Evolutionary conservation across 2,797 vertebrate genomes (phyloP).

Genomic region (Ataeniobius toweri): DNA sequence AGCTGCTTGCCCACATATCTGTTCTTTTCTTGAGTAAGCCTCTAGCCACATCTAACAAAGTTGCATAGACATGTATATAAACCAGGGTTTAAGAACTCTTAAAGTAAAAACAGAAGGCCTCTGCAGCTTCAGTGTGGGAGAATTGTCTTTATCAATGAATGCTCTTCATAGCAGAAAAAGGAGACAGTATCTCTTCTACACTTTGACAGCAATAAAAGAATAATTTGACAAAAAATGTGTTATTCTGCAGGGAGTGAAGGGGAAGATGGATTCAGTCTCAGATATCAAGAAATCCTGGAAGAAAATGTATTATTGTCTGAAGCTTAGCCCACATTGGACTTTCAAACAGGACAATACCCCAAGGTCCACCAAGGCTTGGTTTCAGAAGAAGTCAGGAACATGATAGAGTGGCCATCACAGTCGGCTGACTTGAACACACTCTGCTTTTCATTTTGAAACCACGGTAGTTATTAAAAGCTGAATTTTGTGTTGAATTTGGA

Average conservation of each 20-base stretch:
- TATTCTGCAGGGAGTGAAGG: neutral
- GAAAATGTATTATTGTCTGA: neutral
- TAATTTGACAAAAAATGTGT: neutral
- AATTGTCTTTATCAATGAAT: neutral
- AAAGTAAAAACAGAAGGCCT: neutral
- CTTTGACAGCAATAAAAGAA: neutral
- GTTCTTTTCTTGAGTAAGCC: slow-evolving; percentile 4
- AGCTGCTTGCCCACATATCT: slow-evolving; percentile 31
- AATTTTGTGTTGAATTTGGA: neutral
- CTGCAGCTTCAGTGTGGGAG: neutral
- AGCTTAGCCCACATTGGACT: neutral
- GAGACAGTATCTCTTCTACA: neutral
- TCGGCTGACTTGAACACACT: neutral
- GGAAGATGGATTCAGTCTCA: neutral
- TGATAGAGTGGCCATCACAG: neutral
- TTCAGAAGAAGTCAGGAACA: neutral
- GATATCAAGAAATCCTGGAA: neutral
- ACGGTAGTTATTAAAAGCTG: neutral
- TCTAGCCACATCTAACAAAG: slow-evolving; percentile 13
- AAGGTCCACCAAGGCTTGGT: neutral
- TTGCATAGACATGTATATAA: slow-evolving; percentile 18
- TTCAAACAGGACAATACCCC: neutral
- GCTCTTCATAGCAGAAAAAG: neutral
- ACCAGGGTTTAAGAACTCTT: slow-evolving; percentile 1
- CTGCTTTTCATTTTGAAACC: neutral